Evolutionary conservation across 2,888 invertebrate genomes (phyloP).

Genomic region (Drosophila nr. perissopoda): DNA sequence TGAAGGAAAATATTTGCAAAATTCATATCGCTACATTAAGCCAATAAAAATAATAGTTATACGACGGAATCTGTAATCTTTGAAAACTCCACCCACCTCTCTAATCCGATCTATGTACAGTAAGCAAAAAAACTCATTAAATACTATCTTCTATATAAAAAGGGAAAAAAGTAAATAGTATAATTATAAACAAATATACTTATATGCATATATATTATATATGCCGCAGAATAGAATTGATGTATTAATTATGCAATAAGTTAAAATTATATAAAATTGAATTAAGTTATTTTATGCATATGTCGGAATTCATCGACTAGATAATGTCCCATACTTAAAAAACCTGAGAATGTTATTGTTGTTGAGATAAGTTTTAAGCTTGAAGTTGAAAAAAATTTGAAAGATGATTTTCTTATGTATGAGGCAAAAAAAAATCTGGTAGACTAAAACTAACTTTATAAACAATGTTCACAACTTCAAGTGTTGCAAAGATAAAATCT

Average conservation of each 20-base stretch:
- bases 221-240: conserved; percentile 41
- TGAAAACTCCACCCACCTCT: conserved; percentile 60
- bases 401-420: conserved; percentile 3
- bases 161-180: conserved; percentile 4
- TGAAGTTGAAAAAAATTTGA: neutral
- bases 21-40: conserved; percentile 71
- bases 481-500: conserved; percentile 31
- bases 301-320: conserved; percentile 45
- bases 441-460: conserved; percentile 23
- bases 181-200: conserved; percentile 14
- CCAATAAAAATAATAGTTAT: conserved; percentile 43
- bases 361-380: neutral
- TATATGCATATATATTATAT: conserved; percentile 6
- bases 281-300: conserved; percentile 33
- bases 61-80: conserved; percentile 47
- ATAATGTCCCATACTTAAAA: conserved; percentile 18
- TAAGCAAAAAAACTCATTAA: conserved; percentile 29
- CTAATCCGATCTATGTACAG: conserved; percentile 42
- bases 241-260: conserved; percentile 48
- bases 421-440: conserved; percentile 12
- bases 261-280: conserved; percentile 33
- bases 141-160: conserved; percentile 7
- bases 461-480: conserved; percentile 45
- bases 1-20: conserved; percentile 29
- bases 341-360: neutral